Evolutionary conservation across 2,797 vertebrate species (phyloP), one percentile per base, ranked within the genome.

Genomic region (Notolabrus celidotus): DNA sequence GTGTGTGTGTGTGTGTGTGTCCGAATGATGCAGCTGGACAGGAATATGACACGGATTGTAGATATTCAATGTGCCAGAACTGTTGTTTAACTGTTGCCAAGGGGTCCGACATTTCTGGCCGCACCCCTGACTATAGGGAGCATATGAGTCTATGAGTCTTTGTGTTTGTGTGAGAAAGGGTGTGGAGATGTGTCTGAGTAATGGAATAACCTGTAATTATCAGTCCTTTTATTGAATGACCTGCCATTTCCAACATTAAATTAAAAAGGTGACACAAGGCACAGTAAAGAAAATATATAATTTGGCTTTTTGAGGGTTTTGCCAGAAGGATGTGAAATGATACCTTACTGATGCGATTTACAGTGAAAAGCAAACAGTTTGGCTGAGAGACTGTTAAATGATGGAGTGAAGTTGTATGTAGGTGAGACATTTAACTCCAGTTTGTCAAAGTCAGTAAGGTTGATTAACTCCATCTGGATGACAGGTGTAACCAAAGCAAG

Each of bases 361-460:
- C 38, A 33, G 46, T 36, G 47, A 65, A 71, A 65, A 67, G 12
- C 41, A 27, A 11, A 49, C 20, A 36, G 47, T 42, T 43, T 27
- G 41, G 71, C 36, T 7, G 29, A 77, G 73, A 51, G 76, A 61
- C 56, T 52, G 75, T 41, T 56, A 42, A 27, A 10, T 70, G 82
- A 86, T 80, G 77, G 71, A 83, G 77, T 50, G 60, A 42, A 62
- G 54, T 86, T 39, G 67, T 65, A 71, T 73, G 39, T 61, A 64
- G 14, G 78, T 86, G 90, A 64, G 71, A 92, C 62, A 90, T 92
- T 90, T 73, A 71, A 59, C 81, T 71, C 51, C 63, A 57, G 51
- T 33, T 27, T 71, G 84, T 43, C 34, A 86, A 81, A 89, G 80
- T 81, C 74, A 71, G 23, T 0, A n/a, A 69, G 54, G 50, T 68